A percentile compares a stretch with the other conserved stretches of the same genome.
Evolutionary conservation across 2,113 vertebrate species (phyloP).

Genomic region (Suricata suricatta): DNA sequence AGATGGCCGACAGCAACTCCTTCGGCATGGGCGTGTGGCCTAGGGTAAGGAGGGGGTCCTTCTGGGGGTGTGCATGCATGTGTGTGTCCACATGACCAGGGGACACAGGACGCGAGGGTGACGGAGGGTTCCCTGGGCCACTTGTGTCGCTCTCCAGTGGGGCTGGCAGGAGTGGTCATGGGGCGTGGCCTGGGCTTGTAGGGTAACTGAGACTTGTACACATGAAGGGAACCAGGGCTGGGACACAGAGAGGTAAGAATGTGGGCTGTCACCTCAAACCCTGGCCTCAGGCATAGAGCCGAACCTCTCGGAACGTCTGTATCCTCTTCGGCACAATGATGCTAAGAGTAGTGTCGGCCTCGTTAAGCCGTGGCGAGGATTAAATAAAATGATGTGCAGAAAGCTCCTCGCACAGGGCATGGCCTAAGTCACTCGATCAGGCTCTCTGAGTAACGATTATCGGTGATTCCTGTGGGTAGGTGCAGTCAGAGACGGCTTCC

Average conservation of each 20-base stretch:
- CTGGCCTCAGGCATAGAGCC: not conserved
- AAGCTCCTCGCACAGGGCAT: not conserved
- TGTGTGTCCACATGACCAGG: not conserved
- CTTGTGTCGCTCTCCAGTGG: not conserved
- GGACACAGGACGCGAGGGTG: not conserved
- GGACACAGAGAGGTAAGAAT: rapidly evolving
- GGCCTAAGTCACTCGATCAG: not conserved
- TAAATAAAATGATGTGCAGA: rapidly evolving
- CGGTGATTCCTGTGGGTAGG: too few species aligned
- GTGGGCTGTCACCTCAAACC: not conserved
- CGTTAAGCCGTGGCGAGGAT: too few species aligned
- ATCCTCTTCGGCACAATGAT: not conserved
- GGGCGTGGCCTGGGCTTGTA: not conserved
- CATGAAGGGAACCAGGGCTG: not conserved
- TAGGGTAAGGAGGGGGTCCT: slow-evolving; percentile 85
- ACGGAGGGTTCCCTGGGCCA: rapidly evolving
- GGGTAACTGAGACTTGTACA: not conserved
- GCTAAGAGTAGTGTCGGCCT: not conserved
- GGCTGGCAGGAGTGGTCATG: not conserved
- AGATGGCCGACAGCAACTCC: slow-evolving; percentile 86
- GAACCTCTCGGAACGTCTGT: not conserved
- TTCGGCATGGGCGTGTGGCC: slow-evolving; percentile 90
- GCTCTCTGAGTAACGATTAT: not conserved
- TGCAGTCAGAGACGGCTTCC: not conserved
- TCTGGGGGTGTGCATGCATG: too few species aligned